A percentile compares a stretch with the other conserved stretches of the same genome.
Conservation (phyloP, 1,140 invertebrate species). For the Aleiodes sp. region DNA sequence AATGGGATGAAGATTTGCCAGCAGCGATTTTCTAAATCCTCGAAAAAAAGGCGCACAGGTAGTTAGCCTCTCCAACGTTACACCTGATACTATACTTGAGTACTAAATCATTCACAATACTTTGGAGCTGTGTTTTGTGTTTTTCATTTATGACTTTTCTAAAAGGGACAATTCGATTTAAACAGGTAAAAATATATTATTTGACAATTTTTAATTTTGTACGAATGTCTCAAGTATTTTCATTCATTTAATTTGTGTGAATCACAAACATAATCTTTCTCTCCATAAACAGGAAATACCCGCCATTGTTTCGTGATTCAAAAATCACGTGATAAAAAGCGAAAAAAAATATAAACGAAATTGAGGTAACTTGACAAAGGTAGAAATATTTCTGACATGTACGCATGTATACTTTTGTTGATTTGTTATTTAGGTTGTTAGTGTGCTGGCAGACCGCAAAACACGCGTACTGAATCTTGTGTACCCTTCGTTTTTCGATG, state of each 20-base stretch:
- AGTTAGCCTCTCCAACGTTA: background rate
- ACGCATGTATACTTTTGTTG: background rate
- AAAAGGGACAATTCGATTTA: too few relatives aligned
- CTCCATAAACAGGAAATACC: background rate
- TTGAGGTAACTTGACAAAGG: background rate
- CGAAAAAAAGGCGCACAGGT: background rate
- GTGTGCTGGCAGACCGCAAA: conserved; percentile 37
- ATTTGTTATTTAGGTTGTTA: too few relatives aligned
- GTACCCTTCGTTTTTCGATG: conserved; percentile 37
- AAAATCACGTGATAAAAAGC: background rate
- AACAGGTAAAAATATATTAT: too few relatives aligned
- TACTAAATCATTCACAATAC: background rate
- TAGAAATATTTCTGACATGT: background rate
- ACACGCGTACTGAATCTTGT: conserved; percentile 42
- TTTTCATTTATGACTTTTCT: background rate
- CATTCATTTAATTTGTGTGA: too few relatives aligned
- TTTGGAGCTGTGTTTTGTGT: too few relatives aligned
- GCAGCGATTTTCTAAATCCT: background rate
- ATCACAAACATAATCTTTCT: background rate
- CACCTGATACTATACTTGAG: background rate
- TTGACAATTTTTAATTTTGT: too few relatives aligned
- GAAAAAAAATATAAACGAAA: background rate
- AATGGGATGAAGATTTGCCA: background rate
- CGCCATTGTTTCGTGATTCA: background rate
- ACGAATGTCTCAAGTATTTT: too few relatives aligned